phyloP scores from a whole-genome alignment of 2,113 vertebrate genomes.

The Heliornis fulica region DNA sequence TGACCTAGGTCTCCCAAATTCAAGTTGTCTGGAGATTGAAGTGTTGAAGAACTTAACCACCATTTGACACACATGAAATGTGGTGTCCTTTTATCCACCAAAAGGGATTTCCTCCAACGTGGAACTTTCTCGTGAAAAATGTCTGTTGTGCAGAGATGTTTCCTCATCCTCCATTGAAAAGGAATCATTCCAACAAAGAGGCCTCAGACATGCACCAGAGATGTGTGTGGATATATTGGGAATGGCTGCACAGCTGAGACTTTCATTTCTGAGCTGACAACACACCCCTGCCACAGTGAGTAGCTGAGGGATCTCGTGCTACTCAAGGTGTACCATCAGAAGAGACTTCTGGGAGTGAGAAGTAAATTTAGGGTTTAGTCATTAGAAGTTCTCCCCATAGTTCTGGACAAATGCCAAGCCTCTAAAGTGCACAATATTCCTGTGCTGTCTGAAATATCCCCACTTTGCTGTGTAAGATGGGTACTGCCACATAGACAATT shows the following conservation, averaged over 20 bases:
- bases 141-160: not conserved
- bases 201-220: not conserved
- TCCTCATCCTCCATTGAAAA: not conserved
- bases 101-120: not conserved
- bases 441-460: not conserved
- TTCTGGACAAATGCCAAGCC: not conserved
- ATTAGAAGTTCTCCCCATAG: not conserved
- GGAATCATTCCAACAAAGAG: not conserved
- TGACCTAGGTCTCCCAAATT: not conserved
- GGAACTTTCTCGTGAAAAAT: not conserved
- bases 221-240: no score
- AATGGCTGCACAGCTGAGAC: not conserved
- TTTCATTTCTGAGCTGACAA: not conserved
- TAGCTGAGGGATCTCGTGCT: not conserved
- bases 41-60: not conserved
- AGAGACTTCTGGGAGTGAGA: not conserved
- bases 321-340: not conserved
- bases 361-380: not conserved
- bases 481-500: no score
- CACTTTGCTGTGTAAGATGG: not conserved
- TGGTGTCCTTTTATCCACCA: not conserved
- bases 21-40: accelerated
- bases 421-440: not conserved
- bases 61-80: not conserved
- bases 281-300: not conserved